phyloP scores from a whole-genome alignment of 2,888 invertebrate species.

The Ormyrus thymus region DNA sequence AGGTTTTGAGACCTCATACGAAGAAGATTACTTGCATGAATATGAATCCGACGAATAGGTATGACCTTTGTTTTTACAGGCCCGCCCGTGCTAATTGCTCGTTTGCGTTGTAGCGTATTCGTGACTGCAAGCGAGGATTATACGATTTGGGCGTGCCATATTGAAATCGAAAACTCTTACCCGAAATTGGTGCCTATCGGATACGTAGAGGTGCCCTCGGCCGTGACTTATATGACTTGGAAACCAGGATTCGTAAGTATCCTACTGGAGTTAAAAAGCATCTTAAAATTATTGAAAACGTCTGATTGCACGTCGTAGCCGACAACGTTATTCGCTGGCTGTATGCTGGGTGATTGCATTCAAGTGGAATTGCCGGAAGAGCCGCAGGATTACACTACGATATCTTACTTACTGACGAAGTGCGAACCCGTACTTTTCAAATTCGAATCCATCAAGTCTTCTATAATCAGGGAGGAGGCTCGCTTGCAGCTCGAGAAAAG shows the following conservation, averaged over 20 bases:
- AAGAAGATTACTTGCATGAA: slow-evolving; percentile 79
- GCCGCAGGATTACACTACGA: slow-evolving; percentile 74
- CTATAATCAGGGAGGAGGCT: slow-evolving; percentile 79
- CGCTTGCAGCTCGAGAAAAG: slow-evolving; percentile 76
- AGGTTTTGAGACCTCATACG: slow-evolving; percentile 80
- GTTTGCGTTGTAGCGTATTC: slow-evolving; percentile 74
- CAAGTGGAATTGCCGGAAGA: slow-evolving; percentile 76
- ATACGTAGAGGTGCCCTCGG: slow-evolving; percentile 80
- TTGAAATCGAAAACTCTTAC: slow-evolving; percentile 70
- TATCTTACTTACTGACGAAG: slow-evolving; percentile 74
- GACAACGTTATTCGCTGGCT: slow-evolving; percentile 77
- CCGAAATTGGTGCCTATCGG: slow-evolving; percentile 81
- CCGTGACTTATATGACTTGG: slow-evolving; percentile 83
- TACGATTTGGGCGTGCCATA: slow-evolving; percentile 82
- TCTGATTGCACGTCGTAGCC: slow-evolving; percentile 63
- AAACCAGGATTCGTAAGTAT: slow-evolving; percentile 77
- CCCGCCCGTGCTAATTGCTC: neutral
- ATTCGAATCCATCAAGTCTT: slow-evolving; percentile 80
- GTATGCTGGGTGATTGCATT: slow-evolving; percentile 77
- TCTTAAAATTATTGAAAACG: neutral
- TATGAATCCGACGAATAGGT: slow-evolving; percentile 76
- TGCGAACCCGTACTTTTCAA: slow-evolving; percentile 71
- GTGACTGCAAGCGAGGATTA: slow-evolving; percentile 82
- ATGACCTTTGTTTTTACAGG: neutral
- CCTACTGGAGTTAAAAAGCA: no score